A percentile compares a stretch with the other conserved stretches of the same genome.
Evolutionary conservation across 1,140 invertebrate species (phyloP).

Genomic region (Leptopilina boulardi): DNA sequence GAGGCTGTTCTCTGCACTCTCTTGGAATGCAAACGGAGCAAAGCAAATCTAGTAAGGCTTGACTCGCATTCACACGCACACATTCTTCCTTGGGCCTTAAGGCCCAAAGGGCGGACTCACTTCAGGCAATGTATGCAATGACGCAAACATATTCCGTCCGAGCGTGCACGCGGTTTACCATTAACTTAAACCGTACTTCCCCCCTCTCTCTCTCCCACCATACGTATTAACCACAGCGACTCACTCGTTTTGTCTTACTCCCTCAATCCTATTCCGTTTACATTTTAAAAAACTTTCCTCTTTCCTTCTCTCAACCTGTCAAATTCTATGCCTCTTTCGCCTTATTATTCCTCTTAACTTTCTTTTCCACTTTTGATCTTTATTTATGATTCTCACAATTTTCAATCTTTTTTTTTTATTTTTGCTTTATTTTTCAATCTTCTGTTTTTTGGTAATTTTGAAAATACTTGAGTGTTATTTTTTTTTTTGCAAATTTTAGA

Average conservation of each 20-base stretch:
- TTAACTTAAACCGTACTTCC: not conserved
- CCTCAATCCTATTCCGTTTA: slow-evolving; percentile 3
- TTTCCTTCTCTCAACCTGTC: slow-evolving; percentile 23
- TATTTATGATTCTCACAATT: not conserved
- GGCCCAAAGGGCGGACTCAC: slow-evolving; percentile 44
- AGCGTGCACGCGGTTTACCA: slow-evolving; percentile 23
- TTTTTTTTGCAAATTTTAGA: no score
- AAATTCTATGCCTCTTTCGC: slow-evolving; percentile 9
- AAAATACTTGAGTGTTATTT: no score
- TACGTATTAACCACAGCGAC: not conserved
- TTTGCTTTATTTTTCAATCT: not conserved
- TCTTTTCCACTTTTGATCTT: slow-evolving; percentile 11
- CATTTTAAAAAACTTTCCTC: slow-evolving; percentile 1
- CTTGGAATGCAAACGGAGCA: slow-evolving; percentile 68
- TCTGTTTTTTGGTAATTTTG: no score
- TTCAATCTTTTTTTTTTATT: not conserved
- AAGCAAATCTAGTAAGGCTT: slow-evolving; percentile 55
- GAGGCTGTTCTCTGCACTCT: slow-evolving; percentile 51
- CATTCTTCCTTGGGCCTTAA: slow-evolving; percentile 43
- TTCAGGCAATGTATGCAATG: slow-evolving; percentile 49
- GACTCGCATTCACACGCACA: slow-evolving; percentile 53
- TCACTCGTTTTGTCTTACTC: slow-evolving; percentile 16
- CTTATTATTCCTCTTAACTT: slow-evolving; percentile 24
- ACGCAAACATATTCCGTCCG: slow-evolving; percentile 53
- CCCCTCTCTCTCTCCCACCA: not conserved